Evolutionary conservation across 1,140 invertebrate species (phyloP), one percentile per base, ranked within the genome.

Genomic region (Rhagoletis zephyria): DNA sequence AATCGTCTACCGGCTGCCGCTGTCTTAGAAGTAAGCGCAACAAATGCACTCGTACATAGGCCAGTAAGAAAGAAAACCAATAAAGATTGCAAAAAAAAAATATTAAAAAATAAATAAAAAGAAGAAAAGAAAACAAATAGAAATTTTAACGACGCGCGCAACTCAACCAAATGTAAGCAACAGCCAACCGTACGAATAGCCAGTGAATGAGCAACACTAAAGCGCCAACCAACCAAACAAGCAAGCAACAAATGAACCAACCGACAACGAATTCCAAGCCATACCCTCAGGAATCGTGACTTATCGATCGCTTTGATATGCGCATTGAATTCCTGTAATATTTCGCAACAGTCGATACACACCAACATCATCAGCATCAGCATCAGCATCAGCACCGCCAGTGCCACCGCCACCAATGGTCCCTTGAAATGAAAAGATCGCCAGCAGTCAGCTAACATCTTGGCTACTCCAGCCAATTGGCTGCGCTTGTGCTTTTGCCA

Each of bases 271-370:
- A 77, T 64, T 67, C 45, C 59, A 63, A 59, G 51, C 77, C 87
- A 88, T 88, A 86, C 87, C 85, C 67, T 77, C 85, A 81, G 74
- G 85, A 88, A 88, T 87, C 87, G 87, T 88, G 87, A 88, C 87
- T 88, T 88, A 88, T 88, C 87, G 87, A 88, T 88, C 85, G 87
- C 67, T 88, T 88, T 88, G 85, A 88, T 88, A 88, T 88, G 87
- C 85, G 70, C 87, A 87, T 60, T 88, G 87, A 88, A 88, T 87
- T 87, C 86, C 86, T 88, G 85, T 74, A 88, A 70, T 77, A 56
- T 88, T 88, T 88, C 77, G 86, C 59, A 81, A 81, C 63, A 56
- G 61, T 42, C 65, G 64, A 85, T 59, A 77, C 59, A 63, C 7
- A 63, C 7, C 64, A 88, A 51, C 65, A 45, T 67, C 77, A 81